phyloP scores from a whole-genome alignment of 2,797 vertebrate species.

The Poecilia wingei region DNA sequence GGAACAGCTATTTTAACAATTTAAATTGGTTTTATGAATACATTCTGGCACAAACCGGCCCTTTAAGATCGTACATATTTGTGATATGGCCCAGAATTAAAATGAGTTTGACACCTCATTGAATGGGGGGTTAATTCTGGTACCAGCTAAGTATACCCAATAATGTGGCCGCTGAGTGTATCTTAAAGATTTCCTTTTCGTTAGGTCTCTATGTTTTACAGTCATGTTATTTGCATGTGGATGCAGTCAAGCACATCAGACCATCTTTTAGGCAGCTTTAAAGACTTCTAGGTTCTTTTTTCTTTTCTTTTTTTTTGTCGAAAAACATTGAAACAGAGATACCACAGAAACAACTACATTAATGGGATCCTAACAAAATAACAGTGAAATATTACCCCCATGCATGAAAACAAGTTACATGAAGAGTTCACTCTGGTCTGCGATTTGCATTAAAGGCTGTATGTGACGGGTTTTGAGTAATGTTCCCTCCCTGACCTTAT shows the following conservation, averaged over 20 bases:
- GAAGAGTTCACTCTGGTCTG: conserved; percentile 23
- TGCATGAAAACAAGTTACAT: conserved; percentile 37
- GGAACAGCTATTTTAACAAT: too few relatives aligned
- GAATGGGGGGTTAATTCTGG: neutral
- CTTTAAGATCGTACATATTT: too few relatives aligned
- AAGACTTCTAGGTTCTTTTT: neutral
- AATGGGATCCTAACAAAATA: neutral
- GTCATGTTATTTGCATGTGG: neutral
- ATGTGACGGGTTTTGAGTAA: conserved; percentile 39
- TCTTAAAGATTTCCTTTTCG: neutral
- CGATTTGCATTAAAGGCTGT: conserved; percentile 40
- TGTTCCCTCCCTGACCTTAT: conserved; percentile 15
- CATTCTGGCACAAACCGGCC: too few relatives aligned
- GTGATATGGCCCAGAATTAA: too few relatives aligned
- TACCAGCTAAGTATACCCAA: neutral
- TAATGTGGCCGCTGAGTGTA: neutral
- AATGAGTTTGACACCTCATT: too few relatives aligned
- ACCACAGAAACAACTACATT: neutral
- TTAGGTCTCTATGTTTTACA: neutral
- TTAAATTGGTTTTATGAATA: too few relatives aligned
- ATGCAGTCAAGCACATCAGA: neutral
- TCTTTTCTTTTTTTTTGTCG: too few relatives aligned
- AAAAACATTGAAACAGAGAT: neutral
- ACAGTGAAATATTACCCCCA: conserved; percentile 1
- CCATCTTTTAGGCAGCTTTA: neutral